A percentile compares a stretch with the other conserved stretches of the same genome.
phyloP scores from a whole-genome alignment of 2,113 vertebrate genomes.

The Lepus europaeus region DNA sequence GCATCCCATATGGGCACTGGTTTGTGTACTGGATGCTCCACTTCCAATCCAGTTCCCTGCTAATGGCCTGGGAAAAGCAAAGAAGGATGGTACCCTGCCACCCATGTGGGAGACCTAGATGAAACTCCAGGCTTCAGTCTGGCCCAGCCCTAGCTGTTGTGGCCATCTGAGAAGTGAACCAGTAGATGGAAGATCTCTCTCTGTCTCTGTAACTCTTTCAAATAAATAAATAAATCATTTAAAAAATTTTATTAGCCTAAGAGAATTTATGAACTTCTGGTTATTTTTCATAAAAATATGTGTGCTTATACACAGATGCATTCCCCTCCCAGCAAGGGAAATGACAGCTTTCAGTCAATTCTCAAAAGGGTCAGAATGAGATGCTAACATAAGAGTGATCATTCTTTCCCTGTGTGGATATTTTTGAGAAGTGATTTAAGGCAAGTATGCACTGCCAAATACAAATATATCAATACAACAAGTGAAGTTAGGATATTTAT shows the following conservation, averaged over 20 bases:
- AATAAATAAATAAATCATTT: too few relatives aligned
- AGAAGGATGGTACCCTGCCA: too few relatives aligned
- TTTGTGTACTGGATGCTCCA: too few relatives aligned
- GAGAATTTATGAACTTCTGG: background rate
- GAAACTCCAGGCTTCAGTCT: too few relatives aligned
- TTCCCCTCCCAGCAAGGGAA: background rate
- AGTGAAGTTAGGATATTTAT: background rate
- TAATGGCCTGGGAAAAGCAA: too few relatives aligned
- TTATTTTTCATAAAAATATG: conserved; percentile 3
- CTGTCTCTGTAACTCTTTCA: too few relatives aligned
- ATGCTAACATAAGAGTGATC: background rate
- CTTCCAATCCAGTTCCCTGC: too few relatives aligned
- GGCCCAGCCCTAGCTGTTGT: too few relatives aligned
- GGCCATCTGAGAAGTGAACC: too few relatives aligned
- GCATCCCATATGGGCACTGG: too few relatives aligned
- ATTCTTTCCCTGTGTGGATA: background rate
- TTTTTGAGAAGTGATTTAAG: background rate
- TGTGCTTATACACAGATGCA: background rate
- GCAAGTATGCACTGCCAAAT: background rate
- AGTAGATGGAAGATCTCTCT: too few relatives aligned
- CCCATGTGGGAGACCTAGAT: too few relatives aligned
- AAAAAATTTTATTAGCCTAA: background rate
- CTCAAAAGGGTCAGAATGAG: conserved; percentile 18
- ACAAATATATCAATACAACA: background rate
- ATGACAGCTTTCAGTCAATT: background rate